Evolutionary conservation across 2,797 vertebrate genomes (phyloP).

Genomic region (Sebastes wilsoni): DNA sequence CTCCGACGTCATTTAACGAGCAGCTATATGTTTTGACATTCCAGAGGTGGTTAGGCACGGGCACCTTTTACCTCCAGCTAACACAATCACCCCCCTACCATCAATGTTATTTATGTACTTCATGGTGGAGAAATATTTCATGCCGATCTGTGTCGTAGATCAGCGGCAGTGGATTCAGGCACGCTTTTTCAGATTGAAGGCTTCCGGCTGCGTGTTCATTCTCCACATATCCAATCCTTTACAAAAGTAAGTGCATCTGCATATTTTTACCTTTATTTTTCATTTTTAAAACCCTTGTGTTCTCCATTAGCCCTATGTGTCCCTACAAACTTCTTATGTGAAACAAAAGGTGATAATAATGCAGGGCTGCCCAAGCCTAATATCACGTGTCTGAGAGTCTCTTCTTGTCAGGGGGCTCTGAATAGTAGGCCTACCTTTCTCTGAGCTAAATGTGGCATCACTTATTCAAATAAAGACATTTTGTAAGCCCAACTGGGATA

Average conservation of each 20-base stretch:
- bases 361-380: not conserved
- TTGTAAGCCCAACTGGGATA: not conserved
- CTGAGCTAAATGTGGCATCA: not conserved
- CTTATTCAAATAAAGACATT: not conserved
- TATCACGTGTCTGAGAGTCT: not conserved
- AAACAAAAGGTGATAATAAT: not conserved
- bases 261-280: not conserved
- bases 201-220: not conserved
- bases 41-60: slow-evolving; percentile 16
- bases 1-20: slow-evolving; percentile 62
- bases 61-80: not conserved
- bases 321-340: not conserved
- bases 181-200: not conserved
- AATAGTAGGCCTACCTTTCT: not conserved
- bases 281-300: too few relatives aligned
- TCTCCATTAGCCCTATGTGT: not conserved
- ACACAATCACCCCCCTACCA: not conserved
- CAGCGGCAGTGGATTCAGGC: not conserved
- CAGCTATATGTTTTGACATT: slow-evolving; percentile 64
- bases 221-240: not conserved
- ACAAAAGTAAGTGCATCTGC: not conserved
- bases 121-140: not conserved
- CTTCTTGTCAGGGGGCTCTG: not conserved
- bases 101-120: slow-evolving; percentile 27
- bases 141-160: slow-evolving; percentile 3